phyloP scores from a whole-genome alignment of 2,113 vertebrate genomes.

The Tragelaphus scriptus region DNA sequence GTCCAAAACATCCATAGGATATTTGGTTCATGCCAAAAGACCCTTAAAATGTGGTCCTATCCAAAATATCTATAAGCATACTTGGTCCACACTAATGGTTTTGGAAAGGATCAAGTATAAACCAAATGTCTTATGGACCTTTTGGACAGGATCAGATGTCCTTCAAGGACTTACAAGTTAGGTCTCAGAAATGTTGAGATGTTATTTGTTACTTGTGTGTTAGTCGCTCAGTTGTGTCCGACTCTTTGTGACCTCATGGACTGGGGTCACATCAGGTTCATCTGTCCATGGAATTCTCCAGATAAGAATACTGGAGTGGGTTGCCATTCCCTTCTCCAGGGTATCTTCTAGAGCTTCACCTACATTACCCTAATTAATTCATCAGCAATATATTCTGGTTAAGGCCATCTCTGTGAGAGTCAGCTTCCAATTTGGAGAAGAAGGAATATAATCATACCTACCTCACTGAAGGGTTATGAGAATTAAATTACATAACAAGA shows the following conservation, averaged over 20 bases:
- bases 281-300: neutral
- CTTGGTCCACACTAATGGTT: neutral
- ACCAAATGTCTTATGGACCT: neutral
- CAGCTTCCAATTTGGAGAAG: neutral
- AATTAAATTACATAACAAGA: neutral
- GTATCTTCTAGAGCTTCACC: neutral
- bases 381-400: neutral
- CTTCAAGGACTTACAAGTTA: neutral
- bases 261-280: neutral
- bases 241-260: neutral
- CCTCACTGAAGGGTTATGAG: neutral
- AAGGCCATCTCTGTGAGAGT: neutral
- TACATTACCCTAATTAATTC: neutral
- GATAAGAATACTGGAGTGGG: neutral
- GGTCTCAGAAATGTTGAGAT: neutral
- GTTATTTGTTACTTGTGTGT: neutral
- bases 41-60: neutral
- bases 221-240: fast-evolving
- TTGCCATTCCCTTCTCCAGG: neutral
- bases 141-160: neutral
- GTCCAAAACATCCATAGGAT: neutral
- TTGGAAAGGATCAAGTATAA: neutral
- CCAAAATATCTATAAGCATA: neutral
- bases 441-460: neutral
- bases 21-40: neutral